Evolutionary conservation across 2,113 vertebrate species (phyloP), one percentile per base, ranked within the genome.

Genomic region (Pseudopodoces humilis): DNA sequence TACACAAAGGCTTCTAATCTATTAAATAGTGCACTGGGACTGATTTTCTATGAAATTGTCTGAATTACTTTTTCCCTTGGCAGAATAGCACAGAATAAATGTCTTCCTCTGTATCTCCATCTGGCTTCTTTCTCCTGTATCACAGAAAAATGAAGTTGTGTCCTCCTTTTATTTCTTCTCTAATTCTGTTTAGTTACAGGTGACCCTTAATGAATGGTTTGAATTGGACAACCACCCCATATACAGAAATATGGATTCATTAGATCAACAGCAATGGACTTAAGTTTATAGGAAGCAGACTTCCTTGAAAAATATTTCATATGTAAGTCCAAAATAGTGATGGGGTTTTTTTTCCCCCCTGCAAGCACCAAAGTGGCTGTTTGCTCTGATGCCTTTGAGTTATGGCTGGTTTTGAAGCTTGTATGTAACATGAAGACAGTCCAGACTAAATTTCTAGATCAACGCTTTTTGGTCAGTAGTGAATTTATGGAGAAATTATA

Each of bases 1-100:
- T 91, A 79, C 28, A 78, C 50, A 94, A 89, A 90, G 83, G 20
- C 41, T 91, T 52, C 83, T 94, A 76, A 82, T 79, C 77, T 77
- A 39, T 94, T 94, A 94, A 95, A 85, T 72, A 81, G 65, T 92
- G 78, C 59, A 37, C 46, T 74, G 93, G 91, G 91, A 86, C 87
- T 87, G 95, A 83, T 87, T 85, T 89, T 81, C 84, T 91, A 43
- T 53, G 53, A 77, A 95, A 90, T 82, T 91, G 49, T 81, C 74
- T 50, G 55, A 85, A 94, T 80, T 50, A 41, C 63, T 77, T 92
- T 83, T 67, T 88, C 31, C 85, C 78, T 69, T 88, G 81, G 81
- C 74, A 87, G 74, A 89, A 80, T 52, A 85, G 43, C 52, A 65
- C 2, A 9, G 91, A 91, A 96, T 89, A 90, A 49, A 89, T 94